Base-by-base conservation (phyloP, 2,113 vertebrate genomes). In the Cyanistes caeruleus region DNA sequence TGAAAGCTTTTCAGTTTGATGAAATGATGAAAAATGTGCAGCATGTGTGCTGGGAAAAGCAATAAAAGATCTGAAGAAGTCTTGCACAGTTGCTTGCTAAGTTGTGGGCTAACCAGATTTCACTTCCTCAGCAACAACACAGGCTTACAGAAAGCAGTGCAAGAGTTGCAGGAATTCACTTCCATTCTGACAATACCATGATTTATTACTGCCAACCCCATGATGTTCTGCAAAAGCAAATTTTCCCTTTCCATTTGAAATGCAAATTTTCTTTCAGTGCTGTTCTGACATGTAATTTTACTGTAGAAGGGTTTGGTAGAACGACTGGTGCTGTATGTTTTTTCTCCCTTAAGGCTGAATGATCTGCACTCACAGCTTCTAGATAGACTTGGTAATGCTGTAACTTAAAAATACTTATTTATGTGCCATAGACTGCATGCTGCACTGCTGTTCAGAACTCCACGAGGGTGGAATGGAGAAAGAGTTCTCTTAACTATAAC, bases 241-340 rank as follows among this genome's bases (percentile, higher is more conserved):
- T 70, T 89, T 96, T 95, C 73, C 84, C 65, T 84, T 94, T 94
- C 89, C 11, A 11, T 78, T 60, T 86, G 35, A 84, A 93, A 87
- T 52, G 11, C 13, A 28, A 56, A 70, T 74, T 74, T 87, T 48
- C 51, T 68, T 64, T 70, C 76, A 44, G 13, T 7, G 25, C 22
- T 52, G 13, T 64, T 89, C 43, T 44, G 41, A 74, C 30, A 58
- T 14, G 7, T 35, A 31, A 10, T 84, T 92, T 74, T 90, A 59
- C 30, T 73, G 23, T 33, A 10, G 56, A 78, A 70, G 6, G 10
- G 15, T 44, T 79, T 89, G 20, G 15, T 88, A 76, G 58, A 65
- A 70, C 15, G 9, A 12, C 33, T 43, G 16, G 7, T 43, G 48
- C 25, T 73, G 21, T 23, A 35, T 59, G 37, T 68, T 87, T 82